Base-by-base conservation (phyloP, 1,140 invertebrate species). In the Drosophila pseudoobscura region DNA sequence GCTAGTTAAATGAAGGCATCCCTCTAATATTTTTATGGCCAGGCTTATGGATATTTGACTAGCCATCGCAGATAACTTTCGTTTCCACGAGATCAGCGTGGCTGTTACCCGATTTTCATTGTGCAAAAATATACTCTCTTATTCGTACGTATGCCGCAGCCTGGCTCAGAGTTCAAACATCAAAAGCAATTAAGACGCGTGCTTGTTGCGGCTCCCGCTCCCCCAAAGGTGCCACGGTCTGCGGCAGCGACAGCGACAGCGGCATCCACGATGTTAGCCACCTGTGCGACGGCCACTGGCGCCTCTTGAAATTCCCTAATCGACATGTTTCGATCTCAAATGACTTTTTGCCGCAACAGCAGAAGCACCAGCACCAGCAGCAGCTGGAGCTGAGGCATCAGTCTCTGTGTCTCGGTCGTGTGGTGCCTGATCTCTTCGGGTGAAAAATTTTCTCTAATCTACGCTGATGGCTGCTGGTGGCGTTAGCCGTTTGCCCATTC, bases 141-240 rank as follows among this genome's bases (percentile, higher is more conserved):
- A 35, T 3, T 80, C 64, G 58, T 69, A 69, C 75, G 61, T 35
- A 13, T 13, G 69, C 79, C 46, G 45, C 60, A 54, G 35, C 49
- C 26, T 79, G 78, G 88, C 83, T 82, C 80, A 90, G 88, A 90
- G 89, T 90, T 90, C 88, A 83, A 39, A 77, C 79, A 90, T 85
- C 78, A 77, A 89, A 90, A 80, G 89, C 89, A 90, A 90, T 90
- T 90, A 90, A 90, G 89, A 90, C 89, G 88, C 88, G 82, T 90
- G 83, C 79, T 82, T 71, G 76, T 63, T 62, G 84, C 49, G 52
- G 54, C 54, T 43, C 80, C 74, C 24, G 24, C 24, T 26, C 4
- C 73, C 82, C 85, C 76, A 84, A 70, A 78, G 80, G 78, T 85
- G 85, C 69, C 49, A 64, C 64, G 65, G 35, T 68, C 52, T 46